These are phyloP conservation scores for Drosophila bocqueti DNA, from an alignment of 1,140 invertebrate species.

Conservation along the genomic window DNA sequence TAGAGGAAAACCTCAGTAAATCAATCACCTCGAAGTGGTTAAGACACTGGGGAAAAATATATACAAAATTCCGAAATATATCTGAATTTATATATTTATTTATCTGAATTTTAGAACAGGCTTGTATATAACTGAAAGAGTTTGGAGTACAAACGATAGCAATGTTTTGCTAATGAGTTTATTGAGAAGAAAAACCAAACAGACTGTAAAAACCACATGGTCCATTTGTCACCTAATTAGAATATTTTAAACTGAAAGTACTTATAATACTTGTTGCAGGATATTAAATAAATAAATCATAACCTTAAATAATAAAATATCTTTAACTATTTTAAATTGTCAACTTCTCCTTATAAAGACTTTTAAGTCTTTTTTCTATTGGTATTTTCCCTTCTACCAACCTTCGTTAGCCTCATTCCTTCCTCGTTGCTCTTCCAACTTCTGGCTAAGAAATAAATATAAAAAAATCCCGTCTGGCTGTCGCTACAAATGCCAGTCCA, in stretches of 20 bases:
- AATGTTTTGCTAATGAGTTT: neutral
- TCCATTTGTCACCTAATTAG: neutral
- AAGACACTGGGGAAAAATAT: conserved; percentile 6
- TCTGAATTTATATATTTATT: neutral
- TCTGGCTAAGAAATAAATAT: neutral
- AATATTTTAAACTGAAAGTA: neutral
- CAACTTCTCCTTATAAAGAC: neutral
- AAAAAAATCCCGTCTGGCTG: conserved; percentile 50
- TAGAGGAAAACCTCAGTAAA: conserved; percentile 25
- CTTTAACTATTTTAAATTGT: neutral
- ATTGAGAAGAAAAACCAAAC: neutral
- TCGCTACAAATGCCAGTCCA: conserved; percentile 76
- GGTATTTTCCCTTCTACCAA: neutral
- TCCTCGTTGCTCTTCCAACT: neutral
- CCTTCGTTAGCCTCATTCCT: conserved; percentile 12
- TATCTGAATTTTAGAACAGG: too few relatives aligned
- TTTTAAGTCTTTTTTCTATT: neutral
- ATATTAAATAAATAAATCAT: neutral
- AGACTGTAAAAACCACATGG: neutral
- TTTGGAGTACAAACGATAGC: neutral
- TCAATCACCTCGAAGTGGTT: conserved; percentile 36
- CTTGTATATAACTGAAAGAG: neutral
- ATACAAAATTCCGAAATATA: neutral
- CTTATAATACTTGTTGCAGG: too few relatives aligned
- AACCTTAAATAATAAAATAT: too few relatives aligned